Base-by-base conservation (phyloP, 2,888 invertebrate genomes). In the Athetis lepigone region DNA sequence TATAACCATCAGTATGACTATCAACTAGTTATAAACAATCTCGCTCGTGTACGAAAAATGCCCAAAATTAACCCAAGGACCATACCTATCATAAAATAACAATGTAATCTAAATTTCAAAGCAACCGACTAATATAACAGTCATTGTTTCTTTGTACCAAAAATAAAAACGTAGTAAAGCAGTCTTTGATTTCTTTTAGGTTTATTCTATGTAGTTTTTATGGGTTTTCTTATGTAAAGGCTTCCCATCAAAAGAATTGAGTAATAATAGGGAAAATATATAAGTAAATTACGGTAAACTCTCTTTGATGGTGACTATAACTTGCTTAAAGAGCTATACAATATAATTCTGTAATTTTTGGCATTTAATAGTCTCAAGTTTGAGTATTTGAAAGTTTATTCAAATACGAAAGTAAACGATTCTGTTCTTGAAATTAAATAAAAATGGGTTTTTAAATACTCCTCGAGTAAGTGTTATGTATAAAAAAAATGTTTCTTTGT, bases 131-230 rank as follows among this genome's bases (percentile, higher is more conserved):
- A 43, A 47, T 33, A 23, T 37, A 47, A 51, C 1, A 45, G 13
- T 40, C 1, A 52, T 49, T 77, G 39, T 64, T 56, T 40, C 46
- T 19, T 56, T 55, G 27, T 71, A 16, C 4, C n/a, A 6, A 77
- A 11, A 49, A 23, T 46, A 39, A 27, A 40, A 55, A 33, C 21
- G 7, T 13, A 39, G 1, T 61, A 37, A 60, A 29, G 5, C 0
- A 13, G 18, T 9, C 47, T 72, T 71, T 57, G 42, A 57, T 61
- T 43, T 13, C 8, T 25, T 55, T 43, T 9, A 16, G 19, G 27
- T 40, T 54, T 2, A 29, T 43, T 63, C 40, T 16, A 21, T 47
- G 27, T 58, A 13, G 1, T 25, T 61, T 59, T 36, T 77, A 58
- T 33, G 55, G 75, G 7, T 47, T 59, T 39, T 46, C 19, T 47